Percentiles rank a stretch among this genome's conserved stretches.
phyloP scores from a whole-genome alignment of 2,888 invertebrate species.

The Ochropleura leucogaster region DNA sequence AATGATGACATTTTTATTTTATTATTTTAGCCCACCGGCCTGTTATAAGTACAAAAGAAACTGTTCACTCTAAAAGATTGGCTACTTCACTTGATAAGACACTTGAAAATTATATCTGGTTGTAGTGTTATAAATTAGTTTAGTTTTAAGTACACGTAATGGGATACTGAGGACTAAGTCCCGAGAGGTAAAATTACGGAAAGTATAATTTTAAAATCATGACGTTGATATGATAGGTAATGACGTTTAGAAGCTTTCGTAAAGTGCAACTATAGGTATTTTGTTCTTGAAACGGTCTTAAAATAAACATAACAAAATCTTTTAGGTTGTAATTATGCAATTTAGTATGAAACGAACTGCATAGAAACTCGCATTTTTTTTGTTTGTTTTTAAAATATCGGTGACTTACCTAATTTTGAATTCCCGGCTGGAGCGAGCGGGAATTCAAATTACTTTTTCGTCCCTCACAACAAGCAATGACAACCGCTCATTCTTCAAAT shows the following conservation, averaged over 20 bases:
- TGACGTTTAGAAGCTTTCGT: neutral
- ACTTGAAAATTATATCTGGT: conserved; percentile 51
- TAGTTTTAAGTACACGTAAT: conserved; percentile 23
- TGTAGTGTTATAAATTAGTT: conserved; percentile 44
- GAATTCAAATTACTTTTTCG: neutral
- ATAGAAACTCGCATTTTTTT: neutral
- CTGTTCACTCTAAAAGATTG: conserved; percentile 36
- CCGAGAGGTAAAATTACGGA: neutral
- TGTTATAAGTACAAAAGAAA: conserved; percentile 38
- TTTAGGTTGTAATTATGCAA: neutral
- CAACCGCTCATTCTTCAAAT: conserved; percentile 46
- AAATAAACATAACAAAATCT: neutral
- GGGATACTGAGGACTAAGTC: conserved; percentile 1
- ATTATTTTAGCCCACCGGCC: conserved; percentile 43
- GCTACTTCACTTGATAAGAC: conserved; percentile 43
- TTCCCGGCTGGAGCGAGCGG: neutral
- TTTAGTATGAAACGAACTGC: neutral
- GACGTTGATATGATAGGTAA: neutral
- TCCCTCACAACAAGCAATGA: conserved; percentile 9
- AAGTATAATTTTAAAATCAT: neutral
- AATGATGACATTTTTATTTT: conserved; percentile 54
- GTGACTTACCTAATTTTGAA: conserved; percentile 1
- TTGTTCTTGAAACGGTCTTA: neutral
- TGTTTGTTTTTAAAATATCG: neutral
- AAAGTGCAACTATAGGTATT: neutral